Evolutionary conservation across 2,888 invertebrate species (phyloP).

Genomic region (Idaea biselata): DNA sequence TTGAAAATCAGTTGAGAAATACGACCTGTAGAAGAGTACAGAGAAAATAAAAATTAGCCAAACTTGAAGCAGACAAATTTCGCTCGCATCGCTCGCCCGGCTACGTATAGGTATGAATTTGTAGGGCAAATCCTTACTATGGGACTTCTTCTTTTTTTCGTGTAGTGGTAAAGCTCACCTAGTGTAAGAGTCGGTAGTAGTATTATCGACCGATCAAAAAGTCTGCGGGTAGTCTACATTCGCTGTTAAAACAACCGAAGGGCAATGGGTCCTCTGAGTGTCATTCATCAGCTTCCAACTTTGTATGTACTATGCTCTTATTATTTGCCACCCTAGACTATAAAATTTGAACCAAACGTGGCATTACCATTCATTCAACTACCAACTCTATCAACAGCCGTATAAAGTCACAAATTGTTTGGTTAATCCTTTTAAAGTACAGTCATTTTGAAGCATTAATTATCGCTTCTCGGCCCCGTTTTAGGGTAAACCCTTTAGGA

Average conservation of each 20-base stretch:
- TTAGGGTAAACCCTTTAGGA: constrained; percentile 77
- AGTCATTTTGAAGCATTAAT: constrained; percentile 76
- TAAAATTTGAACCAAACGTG: constrained; percentile 75
- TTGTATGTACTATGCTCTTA: constrained; percentile 75
- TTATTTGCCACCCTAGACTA: constrained; percentile 75
- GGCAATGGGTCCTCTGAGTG: constrained; percentile 79
- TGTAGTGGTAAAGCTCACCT: too few relatives aligned
- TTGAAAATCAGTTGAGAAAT: too few relatives aligned
- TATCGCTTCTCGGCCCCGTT: constrained; percentile 69
- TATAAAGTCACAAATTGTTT: constrained; percentile 37
- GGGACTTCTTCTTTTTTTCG: too few relatives aligned
- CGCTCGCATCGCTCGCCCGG: too few relatives aligned
- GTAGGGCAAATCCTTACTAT: too few relatives aligned
- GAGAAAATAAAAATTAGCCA: too few relatives aligned
- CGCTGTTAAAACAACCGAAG: constrained; percentile 67
- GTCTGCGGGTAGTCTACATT: background rate
- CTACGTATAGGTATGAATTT: too few relatives aligned
- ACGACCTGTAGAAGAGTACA: too few relatives aligned
- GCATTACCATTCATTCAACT: constrained; percentile 26
- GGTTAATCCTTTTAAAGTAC: constrained; percentile 39
- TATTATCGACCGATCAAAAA: background rate
- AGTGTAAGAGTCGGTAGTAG: too few relatives aligned
- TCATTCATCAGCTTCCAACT: constrained; percentile 78
- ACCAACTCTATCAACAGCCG: constrained; percentile 26
- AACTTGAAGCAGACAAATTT: too few relatives aligned